Evolutionary conservation across 2,113 vertebrate species (phyloP).

Genomic region (Lonchura striata): DNA sequence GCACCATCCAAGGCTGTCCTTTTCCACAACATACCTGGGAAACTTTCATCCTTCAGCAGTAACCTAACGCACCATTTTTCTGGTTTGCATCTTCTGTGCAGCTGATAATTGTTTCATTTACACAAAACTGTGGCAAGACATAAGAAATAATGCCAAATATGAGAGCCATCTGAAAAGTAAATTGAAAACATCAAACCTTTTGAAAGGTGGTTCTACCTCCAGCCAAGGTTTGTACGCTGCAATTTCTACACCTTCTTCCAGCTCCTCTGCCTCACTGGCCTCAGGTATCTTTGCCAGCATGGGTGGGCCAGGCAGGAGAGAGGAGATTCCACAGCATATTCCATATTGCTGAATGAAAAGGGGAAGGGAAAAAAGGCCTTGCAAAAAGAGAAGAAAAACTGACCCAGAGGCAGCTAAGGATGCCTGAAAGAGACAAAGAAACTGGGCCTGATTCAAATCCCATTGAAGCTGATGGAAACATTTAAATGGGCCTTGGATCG

Average conservation of each 20-base stretch:
- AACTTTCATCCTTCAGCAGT: not conserved
- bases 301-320: not conserved
- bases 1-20: rapidly evolving
- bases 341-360: not conserved
- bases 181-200: not conserved
- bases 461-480: not conserved
- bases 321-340: not conserved
- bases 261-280: rapidly evolving
- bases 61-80: not conserved
- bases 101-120: not conserved
- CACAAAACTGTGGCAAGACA: not conserved
- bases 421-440: not conserved
- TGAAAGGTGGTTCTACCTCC: not conserved
- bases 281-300: not conserved
- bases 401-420: not conserved
- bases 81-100: not conserved
- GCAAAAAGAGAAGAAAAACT: not conserved
- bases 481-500: constrained; percentile 34
- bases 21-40: not conserved
- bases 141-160: not conserved
- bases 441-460: not conserved
- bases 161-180: not conserved
- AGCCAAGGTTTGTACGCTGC: not conserved
- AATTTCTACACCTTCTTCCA: not conserved
- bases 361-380: not conserved